These are phyloP conservation scores for Calyptomena viridis DNA, from an alignment of 2,113 vertebrate genomes.

Conservation along the genomic window DNA sequence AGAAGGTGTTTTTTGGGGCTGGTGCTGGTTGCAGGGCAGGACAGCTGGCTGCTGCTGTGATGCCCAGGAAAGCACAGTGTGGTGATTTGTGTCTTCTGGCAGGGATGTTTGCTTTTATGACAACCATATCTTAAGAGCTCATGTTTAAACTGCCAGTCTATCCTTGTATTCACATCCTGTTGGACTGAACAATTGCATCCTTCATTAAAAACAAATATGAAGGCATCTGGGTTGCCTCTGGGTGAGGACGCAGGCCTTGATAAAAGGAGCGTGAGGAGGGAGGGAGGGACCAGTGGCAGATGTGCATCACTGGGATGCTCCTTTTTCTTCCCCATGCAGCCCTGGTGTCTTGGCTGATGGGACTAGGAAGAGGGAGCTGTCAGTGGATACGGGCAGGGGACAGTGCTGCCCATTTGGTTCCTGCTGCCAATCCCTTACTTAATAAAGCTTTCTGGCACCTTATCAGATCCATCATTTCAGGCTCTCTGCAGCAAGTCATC, in stretches of 20 bases:
- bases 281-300: background rate
- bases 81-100: fast-evolving
- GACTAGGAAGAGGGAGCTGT: background rate
- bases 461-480: background rate
- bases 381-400: background rate
- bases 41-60: background rate
- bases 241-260: background rate
- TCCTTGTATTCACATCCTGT: background rate
- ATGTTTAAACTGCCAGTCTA: background rate
- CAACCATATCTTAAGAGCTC: background rate
- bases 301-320: fast-evolving
- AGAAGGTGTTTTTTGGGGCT: background rate
- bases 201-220: background rate
- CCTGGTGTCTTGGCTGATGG: fast-evolving
- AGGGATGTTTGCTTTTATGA: background rate
- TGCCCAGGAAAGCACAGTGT: fast-evolving
- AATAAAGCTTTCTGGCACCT: background rate
- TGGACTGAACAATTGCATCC: background rate
- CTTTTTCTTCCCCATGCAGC: background rate
- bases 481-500: background rate
- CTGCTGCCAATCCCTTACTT: background rate
- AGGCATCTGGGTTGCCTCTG: background rate
- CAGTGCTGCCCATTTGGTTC: background rate
- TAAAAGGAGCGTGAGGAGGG: fast-evolving
- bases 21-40: background rate